Base-by-base conservation (phyloP, 2,888 invertebrate species). In the Arge pagana region DNA sequence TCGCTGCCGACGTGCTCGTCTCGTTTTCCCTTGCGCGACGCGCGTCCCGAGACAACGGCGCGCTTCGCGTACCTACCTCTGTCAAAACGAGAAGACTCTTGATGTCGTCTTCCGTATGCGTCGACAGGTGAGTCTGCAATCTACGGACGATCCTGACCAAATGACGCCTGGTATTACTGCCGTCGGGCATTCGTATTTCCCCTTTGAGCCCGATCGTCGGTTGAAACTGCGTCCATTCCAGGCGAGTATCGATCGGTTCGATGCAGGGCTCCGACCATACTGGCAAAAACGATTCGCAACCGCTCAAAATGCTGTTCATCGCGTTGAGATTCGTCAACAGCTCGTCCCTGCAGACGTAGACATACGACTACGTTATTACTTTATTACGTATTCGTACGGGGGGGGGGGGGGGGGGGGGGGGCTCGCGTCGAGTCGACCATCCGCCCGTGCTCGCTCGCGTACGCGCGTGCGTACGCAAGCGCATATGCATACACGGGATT, bases 31-130 rank as follows among this genome's bases (percentile, higher is more conserved):
- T n/a, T n/a, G n/a, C n/a, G n/a, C n/a, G n/a, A n/a, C n/a, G n/a
- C n/a, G n/a, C n/a, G n/a, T n/a, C n/a, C n/a, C n/a, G n/a, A n/a
- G n/a, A n/a, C n/a, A n/a, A 28, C 52, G 52, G 30, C 53, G 57
- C 8, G 43, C 33, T 18, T 52, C 42, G 30, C 58, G 53, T 48
- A 80, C 78, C 80, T 81, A 79, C 75, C 79, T 76, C 56, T 78
- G 75, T 55, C 13, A 80, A 76, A 64, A 67, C 70, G 55, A 83
- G 82, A 35, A 92, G 81, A 56, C 89, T 86, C 63, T 88, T 86
- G 0, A 90, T 92, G 66, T 94, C 91, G 65, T 93, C 93, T 59
- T 89, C 88, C 55, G 84, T 83, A 48, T 82, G 80, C 5, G 78
- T 73, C 49, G 90, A 74, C 74, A 93, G 79, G 63, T 83, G 82